Evolutionary conservation across 2,797 vertebrate species (phyloP), one percentile per base, ranked within the genome.

Genomic region (Chrosomus eos): DNA sequence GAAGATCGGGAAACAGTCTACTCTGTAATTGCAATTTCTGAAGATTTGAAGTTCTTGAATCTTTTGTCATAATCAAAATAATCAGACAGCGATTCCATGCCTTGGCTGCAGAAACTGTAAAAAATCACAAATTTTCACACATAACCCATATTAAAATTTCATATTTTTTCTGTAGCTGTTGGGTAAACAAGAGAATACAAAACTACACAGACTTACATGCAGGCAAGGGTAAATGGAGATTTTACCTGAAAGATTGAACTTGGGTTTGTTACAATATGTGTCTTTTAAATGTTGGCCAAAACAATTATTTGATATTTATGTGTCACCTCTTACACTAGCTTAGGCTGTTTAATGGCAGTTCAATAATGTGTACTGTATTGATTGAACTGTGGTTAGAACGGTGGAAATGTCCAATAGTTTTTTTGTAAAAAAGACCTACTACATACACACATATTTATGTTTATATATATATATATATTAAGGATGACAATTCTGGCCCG

Each of bases 11-110:
- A 66, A 80, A 84, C 31, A 48, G 58, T 55, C 14, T 18, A 9
- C 3, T 3, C 19, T 62, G 45, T 70, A 74, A 85, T 66, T 19
- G n/a, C 51, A 66, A 78, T 60, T 67, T 68, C 79, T 82, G 19
- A 72, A 66, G 36, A 58, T 43, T 40, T 21, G 72, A 62, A 40
- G 43, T 85, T 88, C 77, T 88, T 79, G n/a, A 76, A 80, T 40
- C 21, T 33, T 82, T 38, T 87, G 70, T 75, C 64, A 80, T 83
- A 67, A 87, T 72, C 90, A 26, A 82, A 64, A 31, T 86, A 84
- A 89, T 90, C 76, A 80, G 33, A 23, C 31, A 71, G 72, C 21
- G 7, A n/a, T 68, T 74, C n/a, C n/a, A 53, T 74, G 33, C 53
- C 31, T 45, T 79, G 64, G 19, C 33, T 8, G 13, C 6, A 55